Conservation (phyloP, 2,797 vertebrate species). For the Meriones psammophilus region DNA sequence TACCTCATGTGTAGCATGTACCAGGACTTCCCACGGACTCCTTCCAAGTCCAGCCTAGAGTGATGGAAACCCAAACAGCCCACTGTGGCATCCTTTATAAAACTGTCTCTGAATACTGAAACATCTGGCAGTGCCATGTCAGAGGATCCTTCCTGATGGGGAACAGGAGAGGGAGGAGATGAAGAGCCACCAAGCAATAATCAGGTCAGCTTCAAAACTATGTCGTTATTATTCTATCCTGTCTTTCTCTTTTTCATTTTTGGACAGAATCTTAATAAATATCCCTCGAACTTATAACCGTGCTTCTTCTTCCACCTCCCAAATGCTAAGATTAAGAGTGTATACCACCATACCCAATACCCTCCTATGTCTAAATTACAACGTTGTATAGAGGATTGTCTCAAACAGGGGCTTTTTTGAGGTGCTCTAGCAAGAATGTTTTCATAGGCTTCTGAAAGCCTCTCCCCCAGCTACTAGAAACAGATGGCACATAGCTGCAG, state of each 20-base stretch:
- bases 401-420: not conserved
- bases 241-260: not conserved
- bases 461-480: conserved; percentile 75
- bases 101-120: not conserved
- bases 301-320: not conserved
- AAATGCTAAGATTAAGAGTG: not conserved
- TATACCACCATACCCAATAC: not conserved
- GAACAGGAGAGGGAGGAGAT: not conserved
- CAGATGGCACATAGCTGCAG: conserved; percentile 80
- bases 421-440: conserved; percentile 64
- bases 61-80: not conserved
- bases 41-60: not conserved
- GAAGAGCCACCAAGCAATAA: not conserved
- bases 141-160: not conserved
- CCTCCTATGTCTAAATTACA: not conserved
- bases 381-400: not conserved
- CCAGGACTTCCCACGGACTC: not conserved
- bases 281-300: not conserved
- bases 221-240: not conserved
- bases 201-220: not conserved
- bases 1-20: not conserved
- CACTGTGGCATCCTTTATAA: not conserved
- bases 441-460: conserved; percentile 69
- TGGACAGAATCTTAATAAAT: not conserved
- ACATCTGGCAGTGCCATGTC: not conserved